A percentile compares a stretch with the other conserved stretches of the same genome.
Conservation (phyloP, 2,113 vertebrate species). For the Campylorhamphus procurvoides region DNA sequence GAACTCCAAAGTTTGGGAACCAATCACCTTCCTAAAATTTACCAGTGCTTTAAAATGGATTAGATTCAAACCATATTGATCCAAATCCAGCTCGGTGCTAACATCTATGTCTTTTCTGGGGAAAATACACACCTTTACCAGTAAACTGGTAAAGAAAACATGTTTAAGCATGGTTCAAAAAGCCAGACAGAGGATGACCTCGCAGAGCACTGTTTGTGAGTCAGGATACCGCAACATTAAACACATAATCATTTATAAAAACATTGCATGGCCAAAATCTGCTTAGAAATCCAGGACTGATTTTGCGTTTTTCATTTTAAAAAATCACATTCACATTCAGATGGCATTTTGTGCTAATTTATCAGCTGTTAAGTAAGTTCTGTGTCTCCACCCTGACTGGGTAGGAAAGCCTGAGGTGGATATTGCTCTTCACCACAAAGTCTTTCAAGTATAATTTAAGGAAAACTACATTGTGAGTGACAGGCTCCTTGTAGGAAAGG, state of each 20-base stretch:
- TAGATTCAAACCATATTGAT: background rate
- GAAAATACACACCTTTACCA: background rate
- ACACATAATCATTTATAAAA: background rate
- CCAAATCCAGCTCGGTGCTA: background rate
- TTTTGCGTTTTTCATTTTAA: background rate
- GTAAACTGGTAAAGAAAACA: background rate
- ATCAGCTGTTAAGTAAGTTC: background rate
- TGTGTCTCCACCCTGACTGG: background rate
- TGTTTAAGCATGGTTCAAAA: background rate
- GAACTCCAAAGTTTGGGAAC: background rate
- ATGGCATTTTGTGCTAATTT: background rate
- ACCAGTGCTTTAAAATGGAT: background rate
- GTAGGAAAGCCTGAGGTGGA: background rate
- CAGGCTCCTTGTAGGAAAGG: background rate
- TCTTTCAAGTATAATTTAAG: background rate
- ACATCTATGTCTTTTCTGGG: background rate
- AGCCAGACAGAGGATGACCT: background rate
- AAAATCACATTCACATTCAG: background rate
- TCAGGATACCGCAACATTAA: background rate
- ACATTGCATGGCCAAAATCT: background rate
- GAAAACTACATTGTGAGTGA: background rate
- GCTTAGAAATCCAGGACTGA: background rate
- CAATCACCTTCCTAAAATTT: background rate
- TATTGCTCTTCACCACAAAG: background rate
- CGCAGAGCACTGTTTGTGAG: background rate